Conservation (phyloP, 2,888 invertebrate species). For the Drosophila ochracea region DNA sequence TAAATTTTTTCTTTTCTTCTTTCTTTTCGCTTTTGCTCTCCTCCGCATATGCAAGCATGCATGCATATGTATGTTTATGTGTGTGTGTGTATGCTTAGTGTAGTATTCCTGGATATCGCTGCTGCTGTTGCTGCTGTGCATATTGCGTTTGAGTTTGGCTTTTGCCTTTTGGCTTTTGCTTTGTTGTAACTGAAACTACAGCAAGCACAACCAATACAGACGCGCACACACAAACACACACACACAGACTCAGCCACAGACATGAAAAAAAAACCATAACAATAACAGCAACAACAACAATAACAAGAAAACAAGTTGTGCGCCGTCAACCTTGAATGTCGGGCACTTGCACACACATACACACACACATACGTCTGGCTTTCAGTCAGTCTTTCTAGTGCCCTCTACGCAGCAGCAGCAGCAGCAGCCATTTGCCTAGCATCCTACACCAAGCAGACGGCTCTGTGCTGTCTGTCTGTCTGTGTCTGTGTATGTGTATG, state of each 20-base stretch:
- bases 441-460: conserved; percentile 34
- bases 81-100: background rate
- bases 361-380: conserved; percentile 22
- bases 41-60: background rate
- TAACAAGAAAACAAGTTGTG: conserved; percentile 65
- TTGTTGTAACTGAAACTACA: conserved; percentile 54
- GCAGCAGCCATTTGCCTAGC: conserved; percentile 57
- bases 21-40: conserved; percentile 11
- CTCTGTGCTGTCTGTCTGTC: conserved; percentile 19
- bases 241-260: conserved; percentile 8
- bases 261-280: conserved; percentile 33
- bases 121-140: conserved; percentile 19
- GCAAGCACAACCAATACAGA: conserved; percentile 7
- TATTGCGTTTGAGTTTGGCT: conserved; percentile 42
- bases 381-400: conserved; percentile 22
- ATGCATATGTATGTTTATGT: background rate
- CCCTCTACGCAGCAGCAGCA: conserved; percentile 46
- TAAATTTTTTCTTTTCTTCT: conserved; percentile 39
- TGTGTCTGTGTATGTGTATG: conserved; percentile 11
- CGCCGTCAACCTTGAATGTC: conserved; percentile 77
- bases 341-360: conserved; percentile 63
- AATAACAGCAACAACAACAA: conserved; percentile 50
- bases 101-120: conserved; percentile 46
- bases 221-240: conserved; percentile 6
- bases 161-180: conserved; percentile 32